Evolutionary conservation across 2,113 vertebrate species (phyloP), one percentile per base, ranked within the genome.

Genomic region (Terrapene triunguis): DNA sequence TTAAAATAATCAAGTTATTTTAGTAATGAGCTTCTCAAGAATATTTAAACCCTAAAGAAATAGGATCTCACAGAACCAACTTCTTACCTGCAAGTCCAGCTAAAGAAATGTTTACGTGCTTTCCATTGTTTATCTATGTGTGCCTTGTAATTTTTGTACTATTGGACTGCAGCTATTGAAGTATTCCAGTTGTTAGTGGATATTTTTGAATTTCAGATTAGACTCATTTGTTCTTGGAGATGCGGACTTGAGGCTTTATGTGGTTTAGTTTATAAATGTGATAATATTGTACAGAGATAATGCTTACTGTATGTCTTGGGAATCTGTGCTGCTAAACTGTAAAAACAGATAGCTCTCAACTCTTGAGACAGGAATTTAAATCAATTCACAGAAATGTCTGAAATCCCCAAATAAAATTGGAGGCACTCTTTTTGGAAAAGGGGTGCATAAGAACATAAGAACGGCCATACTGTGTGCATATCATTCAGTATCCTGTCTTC

Each of bases 401-500:
- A 89, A 51, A 72, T 84, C 59, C 48, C 5, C 54, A 51, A 62
- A 82, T 72, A 55, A 89, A 44, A 96, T 48, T 51, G 84, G 59
- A 89, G 85, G 47, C 32, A 92, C 90, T 42, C 50, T 65, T n/a
- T 69, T 83, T 93, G 91, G 48, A 89, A 93, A 95, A 85, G 74
- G 24, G 22, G 89, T 51, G 4, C 6, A 32, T 69, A 69, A 55
- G 22, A 55, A 25, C 6, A 32, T 69, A 69, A 55, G 9, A 55
- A 25, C 24, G 9, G 55, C 55, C 25, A 57, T 57, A 57, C 55
- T 57, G 25, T 25, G 55, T 25, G 24, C 25, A 57, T 57, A 25
- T 57, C 24, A 5, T 57, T 57, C 9, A 57, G 25, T 57, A 57
- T 25, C 25, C 10, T 57, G 10, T 57, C 55, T 57, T 57, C 55